Evolutionary conservation across 2,888 invertebrate species (phyloP).

Genomic region (Lepidocyrtoides sp.): DNA sequence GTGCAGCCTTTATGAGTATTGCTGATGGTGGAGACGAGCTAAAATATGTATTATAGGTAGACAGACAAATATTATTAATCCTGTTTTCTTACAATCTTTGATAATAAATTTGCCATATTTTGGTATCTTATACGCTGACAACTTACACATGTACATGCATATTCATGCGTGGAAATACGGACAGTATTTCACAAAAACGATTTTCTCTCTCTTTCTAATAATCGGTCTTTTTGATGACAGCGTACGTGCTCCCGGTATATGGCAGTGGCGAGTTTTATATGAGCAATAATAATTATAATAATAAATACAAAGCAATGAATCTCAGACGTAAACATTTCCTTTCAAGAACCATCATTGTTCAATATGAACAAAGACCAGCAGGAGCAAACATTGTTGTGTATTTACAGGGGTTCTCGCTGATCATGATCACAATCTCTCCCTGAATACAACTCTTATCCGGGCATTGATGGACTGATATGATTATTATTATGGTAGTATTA

Average conservation of each 20-base stretch:
- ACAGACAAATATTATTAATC: no score
- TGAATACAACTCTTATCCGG: slow-evolving; percentile 34
- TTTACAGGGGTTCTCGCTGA: background rate
- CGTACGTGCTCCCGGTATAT: background rate
- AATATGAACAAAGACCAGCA: background rate
- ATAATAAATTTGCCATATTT: slow-evolving; percentile 65
- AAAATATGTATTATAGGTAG: no score
- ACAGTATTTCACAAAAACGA: background rate
- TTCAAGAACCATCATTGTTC: background rate
- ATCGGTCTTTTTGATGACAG: background rate
- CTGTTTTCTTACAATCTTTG: slow-evolving; percentile 58
- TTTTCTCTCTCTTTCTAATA: background rate
- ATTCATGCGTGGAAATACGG: no score
- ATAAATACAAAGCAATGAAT: background rate
- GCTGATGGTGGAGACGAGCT: background rate
- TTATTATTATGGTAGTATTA: slow-evolving; percentile 5
- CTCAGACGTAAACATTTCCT: slow-evolving; percentile 26
- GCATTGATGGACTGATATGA: slow-evolving; percentile 38
- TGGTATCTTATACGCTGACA: slow-evolving; percentile 58
- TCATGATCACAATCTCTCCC: slow-evolving; percentile 6
- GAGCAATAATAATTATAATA: background rate
- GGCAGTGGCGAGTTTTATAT: background rate
- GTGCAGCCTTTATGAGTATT: background rate
- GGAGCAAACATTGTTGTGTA: background rate
- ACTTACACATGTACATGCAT: no score